Base-by-base conservation (phyloP, 2,888 invertebrate species). In the Caenorhabditis sp. region DNA sequence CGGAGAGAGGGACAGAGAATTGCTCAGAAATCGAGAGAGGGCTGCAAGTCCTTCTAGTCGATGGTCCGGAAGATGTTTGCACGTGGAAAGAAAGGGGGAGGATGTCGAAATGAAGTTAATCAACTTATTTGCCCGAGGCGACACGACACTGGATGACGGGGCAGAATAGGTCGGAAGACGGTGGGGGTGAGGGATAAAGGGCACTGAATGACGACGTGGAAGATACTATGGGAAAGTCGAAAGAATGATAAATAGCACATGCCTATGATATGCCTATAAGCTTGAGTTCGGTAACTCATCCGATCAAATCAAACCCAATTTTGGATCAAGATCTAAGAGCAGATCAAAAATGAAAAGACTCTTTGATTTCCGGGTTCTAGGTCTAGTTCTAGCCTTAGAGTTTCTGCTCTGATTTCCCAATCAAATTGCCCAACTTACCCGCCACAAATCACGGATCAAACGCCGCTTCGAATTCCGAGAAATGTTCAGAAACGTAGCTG, bases 111-210 rank as follows among this genome's bases (percentile, higher is more conserved):
- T 65, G 65, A 74, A 74, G 74, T 74, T 74, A 74, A 74, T 74
- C 74, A 74, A 74, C 58, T 74, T 74, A 74, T 74, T 74, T 74
- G 71, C 74, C 74, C 28, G 32, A 56, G 74, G 74, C 74, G 37
- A 56, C 56, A 40, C 22, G 4, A 32, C 32, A 32, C 32, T 9
- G 32, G 32, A 32, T 15, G 32, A 64, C 11, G 64, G 24, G 28
- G 47, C 5, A 35, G 32, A 32, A 47, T 20, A 44, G 35, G 32
- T n/a, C 18, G 35, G 44, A 28, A 35, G 60, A 32, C 13, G 47
- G 44, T 24, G 60, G 53, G 13, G n/a, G 55, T 11, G 61, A 47
- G 24, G 18, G 24, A 55, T 32, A 22, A 65, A 56, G 64, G 24
- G 32, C 61, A 61, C 32, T n/a, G 9, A 22, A 35, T 26, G 69